phyloP scores from a whole-genome alignment of 64 coral and sea anemone species.

The Pachyseris speciosa region DNA sequence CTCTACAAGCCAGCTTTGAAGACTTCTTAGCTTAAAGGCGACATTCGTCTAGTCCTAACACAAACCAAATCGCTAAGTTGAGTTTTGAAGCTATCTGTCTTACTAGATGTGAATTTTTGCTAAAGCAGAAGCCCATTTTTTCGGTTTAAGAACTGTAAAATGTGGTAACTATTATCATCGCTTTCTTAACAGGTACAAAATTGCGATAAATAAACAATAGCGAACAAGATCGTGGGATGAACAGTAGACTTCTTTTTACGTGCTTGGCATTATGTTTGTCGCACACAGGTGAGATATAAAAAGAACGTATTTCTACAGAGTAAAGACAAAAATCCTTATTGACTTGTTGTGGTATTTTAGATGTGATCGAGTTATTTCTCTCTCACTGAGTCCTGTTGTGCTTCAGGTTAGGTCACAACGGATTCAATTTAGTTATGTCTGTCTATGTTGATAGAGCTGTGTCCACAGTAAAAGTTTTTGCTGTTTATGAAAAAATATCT shows the following conservation, averaged over 20 bases:
- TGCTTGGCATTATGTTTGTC: slow-evolving; percentile 45
- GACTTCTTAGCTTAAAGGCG: neutral
- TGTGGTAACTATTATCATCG: neutral
- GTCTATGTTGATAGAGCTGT: neutral
- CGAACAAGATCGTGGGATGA: slow-evolving; percentile 31
- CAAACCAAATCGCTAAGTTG: neutral
- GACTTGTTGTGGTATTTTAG: neutral
- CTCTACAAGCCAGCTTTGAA: neutral
- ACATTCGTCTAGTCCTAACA: neutral
- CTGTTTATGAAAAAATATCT: neutral
- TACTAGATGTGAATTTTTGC: neutral
- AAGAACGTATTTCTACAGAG: neutral
- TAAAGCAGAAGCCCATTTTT: neutral
- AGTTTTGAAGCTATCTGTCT: neutral
- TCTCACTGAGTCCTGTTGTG: neutral
- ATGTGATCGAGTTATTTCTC: neutral
- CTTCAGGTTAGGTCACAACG: neutral
- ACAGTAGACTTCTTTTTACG: slow-evolving; percentile 41
- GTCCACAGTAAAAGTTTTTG: neutral
- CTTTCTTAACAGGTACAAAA: slow-evolving; percentile 25
- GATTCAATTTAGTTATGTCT: too few species aligned
- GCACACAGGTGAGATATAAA: slow-evolving; percentile 7
- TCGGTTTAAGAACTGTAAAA: neutral
- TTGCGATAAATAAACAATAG: slow-evolving; percentile 55
- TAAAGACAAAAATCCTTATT: neutral